These are phyloP conservation scores for Pristiophorus japonicus DNA, from an alignment of 2,113 vertebrate species.

Conservation along the genomic window DNA sequence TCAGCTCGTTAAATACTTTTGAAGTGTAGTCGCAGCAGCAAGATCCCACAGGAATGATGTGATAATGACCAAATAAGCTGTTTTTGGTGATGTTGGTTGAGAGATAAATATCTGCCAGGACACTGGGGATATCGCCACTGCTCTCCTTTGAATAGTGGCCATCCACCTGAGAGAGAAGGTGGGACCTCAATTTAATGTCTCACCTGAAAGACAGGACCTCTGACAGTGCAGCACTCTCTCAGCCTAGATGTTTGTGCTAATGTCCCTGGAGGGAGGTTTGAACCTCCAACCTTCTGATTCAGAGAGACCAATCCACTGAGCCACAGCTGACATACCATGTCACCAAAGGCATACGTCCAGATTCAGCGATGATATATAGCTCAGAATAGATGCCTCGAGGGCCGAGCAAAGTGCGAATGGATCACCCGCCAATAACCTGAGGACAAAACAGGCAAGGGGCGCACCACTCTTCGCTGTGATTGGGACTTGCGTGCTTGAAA, in stretches of 20 bases:
- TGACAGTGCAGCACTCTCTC: background rate
- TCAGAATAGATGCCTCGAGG: background rate
- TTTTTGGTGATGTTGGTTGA: background rate
- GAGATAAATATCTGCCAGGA: background rate
- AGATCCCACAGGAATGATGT: background rate
- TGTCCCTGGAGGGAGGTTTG: background rate
- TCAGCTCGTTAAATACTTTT: background rate
- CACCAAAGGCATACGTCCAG: background rate
- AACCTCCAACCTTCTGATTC: background rate
- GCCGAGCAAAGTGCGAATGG: too few species aligned
- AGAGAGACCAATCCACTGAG: background rate
- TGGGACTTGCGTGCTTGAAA: background rate
- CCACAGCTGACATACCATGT: background rate
- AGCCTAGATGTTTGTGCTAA: too few species aligned
- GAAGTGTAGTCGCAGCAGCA: background rate
- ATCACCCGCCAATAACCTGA: background rate
- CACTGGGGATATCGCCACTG: background rate
- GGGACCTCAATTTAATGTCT: background rate
- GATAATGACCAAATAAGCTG: background rate
- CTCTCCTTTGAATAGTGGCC: background rate
- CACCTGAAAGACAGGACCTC: background rate
- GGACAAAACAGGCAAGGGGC: background rate
- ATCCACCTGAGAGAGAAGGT: background rate
- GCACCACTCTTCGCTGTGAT: too few species aligned
- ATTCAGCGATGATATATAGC: background rate